Base-by-base conservation (phyloP, 2,888 invertebrate species). In the Drosophila leonis region DNA sequence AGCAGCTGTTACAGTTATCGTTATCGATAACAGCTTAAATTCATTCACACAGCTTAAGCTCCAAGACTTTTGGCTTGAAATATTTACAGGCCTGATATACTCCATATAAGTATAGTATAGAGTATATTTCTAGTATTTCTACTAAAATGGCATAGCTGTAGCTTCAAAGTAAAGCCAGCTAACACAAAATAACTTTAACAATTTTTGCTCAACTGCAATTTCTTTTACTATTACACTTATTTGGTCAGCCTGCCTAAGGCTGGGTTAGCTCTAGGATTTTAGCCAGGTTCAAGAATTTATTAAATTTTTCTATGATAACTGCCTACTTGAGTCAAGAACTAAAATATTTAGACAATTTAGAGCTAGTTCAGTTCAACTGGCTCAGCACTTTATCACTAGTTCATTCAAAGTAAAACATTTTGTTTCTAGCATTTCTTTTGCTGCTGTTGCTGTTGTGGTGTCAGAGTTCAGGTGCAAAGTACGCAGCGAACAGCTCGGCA, bases 381-480 rank as follows among this genome's bases (percentile, higher is more conserved):
- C 12, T 12, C 31, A 20, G 24, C 31, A n/a, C 61, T 61, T 20
- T 9, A 39, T 29, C 29, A 24, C 44, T 31, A 29, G 62, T 46
- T 63, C 62, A 49, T 4, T 1, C 51, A 51, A 31, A 51, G 48
- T 33, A 51, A 52, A 35, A 24, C 9, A 35, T 15, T 20, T 20
- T 35, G 8, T 24, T n/a, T 24, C 15, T 5, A 1, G 5, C 4
- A 0, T 20, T 35, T 18, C 18, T 12, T 33, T 51, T 20, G 13
- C 5, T 48, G 48, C 10, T 29, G 15, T n/a, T 48, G 4, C 13
- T 20, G 12, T 24, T 1, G 1, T 12, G 51, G 35, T 52, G 51
- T 52, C 35, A 39, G 24, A 20, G 46, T 59, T 55, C 55, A 68
- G 51, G 71, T 74, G 67, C 55, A 44, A 75, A 72, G 75, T 55